Conservation (phyloP, 2,113 vertebrate species). For the Phoxinus phoxinus region DNA sequence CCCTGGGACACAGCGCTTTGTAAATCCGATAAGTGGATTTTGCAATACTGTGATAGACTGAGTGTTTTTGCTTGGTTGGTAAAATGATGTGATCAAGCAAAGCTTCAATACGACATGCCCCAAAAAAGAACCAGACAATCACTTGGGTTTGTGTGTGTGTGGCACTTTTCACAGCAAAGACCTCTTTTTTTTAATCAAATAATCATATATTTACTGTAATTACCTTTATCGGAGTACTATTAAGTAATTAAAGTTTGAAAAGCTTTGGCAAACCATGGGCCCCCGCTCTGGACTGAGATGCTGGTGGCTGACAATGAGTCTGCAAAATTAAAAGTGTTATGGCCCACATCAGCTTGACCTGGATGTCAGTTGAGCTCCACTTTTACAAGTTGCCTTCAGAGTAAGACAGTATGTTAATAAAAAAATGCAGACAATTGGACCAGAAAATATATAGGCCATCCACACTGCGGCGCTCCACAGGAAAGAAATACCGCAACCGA, state of each 20-base stretch:
- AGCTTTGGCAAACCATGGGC: constrained; percentile 1
- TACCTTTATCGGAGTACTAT: neutral
- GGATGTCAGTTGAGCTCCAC: constrained; percentile 31
- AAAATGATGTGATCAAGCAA: constrained; percentile 43
- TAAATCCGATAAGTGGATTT: constrained; percentile 50
- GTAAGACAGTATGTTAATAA: constrained; percentile 7
- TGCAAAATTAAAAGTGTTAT: constrained; percentile 11
- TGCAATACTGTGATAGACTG: constrained; percentile 29
- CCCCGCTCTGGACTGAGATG: neutral
- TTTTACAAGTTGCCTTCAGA: constrained; percentile 33
- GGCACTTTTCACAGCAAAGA: neutral
- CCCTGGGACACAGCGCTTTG: constrained; percentile 20
- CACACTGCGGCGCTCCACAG: neutral
- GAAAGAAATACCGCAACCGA: neutral
- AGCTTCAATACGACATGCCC: neutral
- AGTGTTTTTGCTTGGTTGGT: constrained; percentile 27
- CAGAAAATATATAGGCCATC: constrained; percentile 12
- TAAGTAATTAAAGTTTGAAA: constrained; percentile 31
- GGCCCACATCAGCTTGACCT: constrained; percentile 18
- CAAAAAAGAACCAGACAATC: neutral
- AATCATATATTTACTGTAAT: constrained; percentile 23
- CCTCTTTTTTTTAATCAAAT: constrained; percentile 14
- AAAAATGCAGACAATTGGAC: constrained; percentile 13
- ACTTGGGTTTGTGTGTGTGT: neutral
- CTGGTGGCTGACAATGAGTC: constrained; percentile 19